Evolutionary conservation across 2,113 vertebrate genomes (phyloP).

Genomic region (Ictalurus furcatus): DNA sequence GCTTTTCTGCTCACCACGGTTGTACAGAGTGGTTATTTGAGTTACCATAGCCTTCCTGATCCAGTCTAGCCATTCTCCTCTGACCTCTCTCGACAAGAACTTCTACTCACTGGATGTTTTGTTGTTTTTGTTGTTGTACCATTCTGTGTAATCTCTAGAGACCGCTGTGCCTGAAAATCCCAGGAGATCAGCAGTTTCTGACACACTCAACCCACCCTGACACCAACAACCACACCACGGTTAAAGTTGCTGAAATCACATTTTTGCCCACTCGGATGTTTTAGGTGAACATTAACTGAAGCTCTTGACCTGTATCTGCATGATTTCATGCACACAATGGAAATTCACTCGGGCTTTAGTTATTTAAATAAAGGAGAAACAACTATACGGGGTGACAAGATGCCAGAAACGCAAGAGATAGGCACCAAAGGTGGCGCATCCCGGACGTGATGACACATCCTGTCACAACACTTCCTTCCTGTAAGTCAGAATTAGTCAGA

Average conservation of each 20-base stretch:
- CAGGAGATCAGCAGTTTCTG: background rate
- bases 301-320: background rate
- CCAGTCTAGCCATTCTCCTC: background rate
- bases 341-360: background rate
- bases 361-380: background rate
- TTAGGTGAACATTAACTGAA: background rate
- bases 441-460: slow-evolving; percentile 58
- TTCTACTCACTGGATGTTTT: background rate
- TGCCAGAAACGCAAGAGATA: slow-evolving; percentile 35
- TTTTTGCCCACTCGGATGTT: background rate
- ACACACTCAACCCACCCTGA: background rate
- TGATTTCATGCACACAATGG: background rate
- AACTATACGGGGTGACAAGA: background rate
- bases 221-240: background rate
- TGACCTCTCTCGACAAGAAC: background rate
- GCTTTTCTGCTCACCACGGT: background rate
- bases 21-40: background rate
- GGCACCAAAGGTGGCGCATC: background rate
- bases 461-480: slow-evolving; percentile 61
- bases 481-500: slow-evolving; percentile 26
- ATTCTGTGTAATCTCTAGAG: background rate
- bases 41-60: background rate
- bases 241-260: background rate
- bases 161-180: background rate
- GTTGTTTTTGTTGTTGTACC: background rate